phyloP scores from a whole-genome alignment of 2,797 vertebrate species.

The Crocidura indochinensis region DNA sequence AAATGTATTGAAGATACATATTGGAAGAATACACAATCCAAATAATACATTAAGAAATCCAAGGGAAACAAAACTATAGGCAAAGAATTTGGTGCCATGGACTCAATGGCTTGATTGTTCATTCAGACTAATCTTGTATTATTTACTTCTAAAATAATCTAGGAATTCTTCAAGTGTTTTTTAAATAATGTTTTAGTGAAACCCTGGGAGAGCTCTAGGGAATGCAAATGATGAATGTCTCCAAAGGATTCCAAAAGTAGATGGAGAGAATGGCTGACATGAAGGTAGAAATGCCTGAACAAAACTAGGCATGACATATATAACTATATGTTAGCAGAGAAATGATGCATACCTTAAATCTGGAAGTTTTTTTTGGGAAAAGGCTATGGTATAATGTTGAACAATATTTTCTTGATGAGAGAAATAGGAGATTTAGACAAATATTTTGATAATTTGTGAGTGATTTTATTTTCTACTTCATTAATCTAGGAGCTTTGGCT shows the following conservation, averaged over 20 bases:
- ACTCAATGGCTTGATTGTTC: background rate
- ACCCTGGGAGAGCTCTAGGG: background rate
- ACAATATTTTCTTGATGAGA: slow-evolving; percentile 51
- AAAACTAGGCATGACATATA: background rate
- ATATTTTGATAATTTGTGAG: slow-evolving; percentile 47
- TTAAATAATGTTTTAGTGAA: background rate
- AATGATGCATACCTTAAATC: slow-evolving; percentile 34
- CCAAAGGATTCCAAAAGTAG: background rate
- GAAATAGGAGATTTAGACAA: slow-evolving; percentile 60
- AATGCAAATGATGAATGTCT: background rate
- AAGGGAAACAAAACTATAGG: background rate
- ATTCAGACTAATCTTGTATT: background rate
- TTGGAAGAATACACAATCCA: background rate
- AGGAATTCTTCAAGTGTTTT: background rate
- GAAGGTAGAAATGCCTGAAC: background rate
- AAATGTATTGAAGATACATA: background rate
- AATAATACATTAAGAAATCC: background rate
- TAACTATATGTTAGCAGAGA: background rate
- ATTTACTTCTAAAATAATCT: slow-evolving; percentile 3
- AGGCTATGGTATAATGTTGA: background rate
- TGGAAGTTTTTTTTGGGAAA: background rate
- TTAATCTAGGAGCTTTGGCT: slow-evolving; percentile 38
- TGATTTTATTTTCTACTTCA: slow-evolving; percentile 62
- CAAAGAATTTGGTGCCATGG: background rate
- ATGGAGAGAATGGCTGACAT: background rate